Percentiles rank a stretch among this genome's conserved stretches.
phyloP scores from a whole-genome alignment of 2,888 invertebrate species.

The Drosophila mulleri region DNA sequence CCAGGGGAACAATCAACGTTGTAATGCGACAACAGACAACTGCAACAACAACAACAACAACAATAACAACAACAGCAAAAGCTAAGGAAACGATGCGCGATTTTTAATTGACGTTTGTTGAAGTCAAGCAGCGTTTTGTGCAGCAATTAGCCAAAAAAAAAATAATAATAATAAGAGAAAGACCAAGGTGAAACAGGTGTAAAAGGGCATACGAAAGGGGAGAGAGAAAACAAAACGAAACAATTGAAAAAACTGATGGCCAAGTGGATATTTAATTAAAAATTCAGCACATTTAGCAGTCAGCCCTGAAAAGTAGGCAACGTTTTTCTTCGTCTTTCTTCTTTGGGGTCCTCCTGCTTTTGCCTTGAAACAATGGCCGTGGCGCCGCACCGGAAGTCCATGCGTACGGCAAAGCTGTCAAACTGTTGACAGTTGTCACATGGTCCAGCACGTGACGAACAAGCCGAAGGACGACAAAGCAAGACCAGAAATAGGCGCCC shows the following conservation, averaged over 20 bases:
- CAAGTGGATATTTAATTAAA: constrained; percentile 79
- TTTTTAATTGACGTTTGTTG: constrained; percentile 79
- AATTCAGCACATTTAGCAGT: constrained; percentile 61
- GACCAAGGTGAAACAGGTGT: neutral
- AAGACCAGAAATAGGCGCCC: constrained; percentile 13
- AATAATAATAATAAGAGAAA: too few species aligned
- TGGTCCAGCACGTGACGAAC: constrained; percentile 74
- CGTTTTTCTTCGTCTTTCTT: constrained; percentile 27
- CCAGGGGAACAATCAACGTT: constrained; percentile 70
- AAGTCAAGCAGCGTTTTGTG: constrained; percentile 63
- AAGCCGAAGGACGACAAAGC: constrained; percentile 4
- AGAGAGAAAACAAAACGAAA: constrained; percentile 28
- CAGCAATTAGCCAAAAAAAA: constrained; percentile 65
- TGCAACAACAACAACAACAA: constrained; percentile 28
- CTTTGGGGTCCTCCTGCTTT: too few species aligned
- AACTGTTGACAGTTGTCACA: constrained; percentile 81
- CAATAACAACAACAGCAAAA: constrained; percentile 13
- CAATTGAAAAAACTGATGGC: constrained; percentile 59
- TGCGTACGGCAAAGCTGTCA: constrained; percentile 57
- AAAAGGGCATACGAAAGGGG: constrained; percentile 40
- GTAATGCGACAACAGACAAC: constrained; percentile 80
- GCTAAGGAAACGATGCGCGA: constrained; percentile 56
- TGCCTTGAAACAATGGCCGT: constrained; percentile 51
- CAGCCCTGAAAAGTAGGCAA: constrained; percentile 61
- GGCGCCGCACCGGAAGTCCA: constrained; percentile 58